Conservation (phyloP, 2,797 vertebrate genomes). For the Leptatherina wallacei region DNA sequence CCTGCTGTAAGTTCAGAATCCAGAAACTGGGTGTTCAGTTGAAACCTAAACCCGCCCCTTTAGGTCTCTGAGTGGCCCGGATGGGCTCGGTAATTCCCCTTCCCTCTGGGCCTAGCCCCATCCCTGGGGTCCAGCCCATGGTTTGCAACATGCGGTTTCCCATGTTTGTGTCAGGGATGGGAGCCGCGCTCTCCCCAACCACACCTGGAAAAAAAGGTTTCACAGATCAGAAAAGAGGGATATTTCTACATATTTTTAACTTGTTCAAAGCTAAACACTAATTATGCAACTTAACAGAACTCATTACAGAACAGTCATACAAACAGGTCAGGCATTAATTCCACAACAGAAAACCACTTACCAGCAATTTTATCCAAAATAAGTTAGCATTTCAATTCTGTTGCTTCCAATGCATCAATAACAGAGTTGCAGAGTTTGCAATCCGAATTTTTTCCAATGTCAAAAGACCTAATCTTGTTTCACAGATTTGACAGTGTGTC, state of each 20-base stretch:
- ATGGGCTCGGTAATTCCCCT: conserved; percentile 93
- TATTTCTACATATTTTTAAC: neutral
- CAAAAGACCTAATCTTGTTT: conserved; percentile 1
- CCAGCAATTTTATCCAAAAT: neutral
- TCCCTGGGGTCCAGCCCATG: conserved; percentile 95
- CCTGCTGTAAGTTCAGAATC: conserved; percentile 13
- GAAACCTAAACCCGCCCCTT: conserved; percentile 84
- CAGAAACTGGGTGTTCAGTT: conserved; percentile 69
- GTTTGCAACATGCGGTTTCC: conserved; percentile 95
- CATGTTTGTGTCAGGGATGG: conserved; percentile 91
- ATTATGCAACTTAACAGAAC: neutral
- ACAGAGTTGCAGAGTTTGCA: neutral
- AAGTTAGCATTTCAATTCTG: neutral
- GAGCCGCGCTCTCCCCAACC: conserved; percentile 88
- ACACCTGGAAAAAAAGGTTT: conserved; percentile 73
- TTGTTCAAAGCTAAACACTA: neutral
- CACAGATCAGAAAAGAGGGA: neutral
- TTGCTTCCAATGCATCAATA: too few species aligned
- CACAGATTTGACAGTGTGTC: neutral
- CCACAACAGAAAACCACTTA: neutral
- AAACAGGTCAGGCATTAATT: neutral
- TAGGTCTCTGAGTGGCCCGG: conserved; percentile 89
- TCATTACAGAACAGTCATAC: neutral
- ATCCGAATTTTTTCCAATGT: too few species aligned
- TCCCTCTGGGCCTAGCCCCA: conserved; percentile 92